These are phyloP conservation scores for Tethea ocularis DNA, from an alignment of 2,888 invertebrate genomes.

Conservation along the genomic window DNA sequence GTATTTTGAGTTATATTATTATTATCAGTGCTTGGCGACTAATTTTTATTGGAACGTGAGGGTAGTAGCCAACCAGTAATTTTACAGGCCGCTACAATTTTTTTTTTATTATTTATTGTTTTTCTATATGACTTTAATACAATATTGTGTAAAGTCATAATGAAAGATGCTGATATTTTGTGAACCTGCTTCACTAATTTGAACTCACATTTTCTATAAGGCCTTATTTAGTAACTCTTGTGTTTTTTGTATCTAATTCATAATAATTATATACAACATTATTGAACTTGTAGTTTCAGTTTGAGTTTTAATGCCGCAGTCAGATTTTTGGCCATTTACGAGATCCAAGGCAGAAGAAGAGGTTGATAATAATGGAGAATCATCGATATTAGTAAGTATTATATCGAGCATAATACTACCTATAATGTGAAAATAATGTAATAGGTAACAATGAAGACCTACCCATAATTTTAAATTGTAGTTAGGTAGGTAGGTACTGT, in stretches of 20 bases:
- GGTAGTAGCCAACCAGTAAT: no score
- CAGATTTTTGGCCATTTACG: conserved; percentile 63
- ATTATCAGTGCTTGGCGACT: no score
- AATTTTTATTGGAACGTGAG: no score
- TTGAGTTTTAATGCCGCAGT: conserved; percentile 56
- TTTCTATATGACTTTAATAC: conserved; percentile 25
- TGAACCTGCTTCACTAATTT: conserved; percentile 14
- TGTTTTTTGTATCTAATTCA: background rate
- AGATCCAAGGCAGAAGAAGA: conserved; percentile 33
- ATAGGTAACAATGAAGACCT: no score
- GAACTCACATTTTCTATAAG: conserved; percentile 10
- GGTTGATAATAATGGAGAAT: conserved; percentile 21
- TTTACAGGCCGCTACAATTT: conserved; percentile 24
- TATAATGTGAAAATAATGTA: no score
- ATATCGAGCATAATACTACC: background rate
- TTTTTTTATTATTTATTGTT: conserved; percentile 20
- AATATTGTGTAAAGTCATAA: conserved; percentile 10
- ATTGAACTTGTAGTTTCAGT: conserved; percentile 8
- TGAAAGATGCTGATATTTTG: background rate
- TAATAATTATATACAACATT: background rate
- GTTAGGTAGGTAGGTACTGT: no score
- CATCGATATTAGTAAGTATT: conserved; percentile 31
- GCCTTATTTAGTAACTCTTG: background rate
- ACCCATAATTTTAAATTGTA: no score
- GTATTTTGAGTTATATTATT: no score